Base-by-base conservation (phyloP, 2,888 invertebrate genomes). In the Isoperla grammatica region DNA sequence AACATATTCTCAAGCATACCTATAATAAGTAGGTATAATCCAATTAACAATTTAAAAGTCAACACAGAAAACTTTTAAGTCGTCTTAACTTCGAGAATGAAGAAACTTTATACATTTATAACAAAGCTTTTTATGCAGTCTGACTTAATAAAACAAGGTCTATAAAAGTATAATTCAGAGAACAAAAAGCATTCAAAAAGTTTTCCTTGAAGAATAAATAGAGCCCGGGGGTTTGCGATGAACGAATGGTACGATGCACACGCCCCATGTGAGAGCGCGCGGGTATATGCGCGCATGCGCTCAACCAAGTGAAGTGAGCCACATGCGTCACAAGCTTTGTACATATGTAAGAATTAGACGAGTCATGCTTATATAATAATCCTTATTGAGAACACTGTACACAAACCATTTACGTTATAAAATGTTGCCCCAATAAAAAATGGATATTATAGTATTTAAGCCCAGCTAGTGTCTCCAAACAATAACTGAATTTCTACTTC, bases 71-170 rank as follows among this genome's bases (percentile, higher is more conserved):
- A 59, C 23, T 23, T 59, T 59, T 17, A 54, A 59, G 59, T 42
- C 45, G 54, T 53, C 54, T 54, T 40, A 57, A 57, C 56, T 60
- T 60, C 29, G 22, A 37, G 53, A 35, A 53, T 23, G 53, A 53
- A 56, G 23, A 61, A 61, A 61, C 61, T 61, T 61, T 49, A 48
- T 49, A 59, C 59, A 61, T 61, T 59, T 61, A 61, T 59, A 61
- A 61, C 56, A 56, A 50, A 43, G 50, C 58, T 57, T 61, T 61
- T 49, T 29, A 29, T 29, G 56, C 40, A 48, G 56, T 55, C 40
- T 12, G 37, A 59, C 55, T 55, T 60, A 40, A 39, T 35, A 40
- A 56, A 56, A 56, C 55, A 48, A 29, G 29, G 29, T 29, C 29
- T 29, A 29, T 29, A 29, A 29, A 29, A 29, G 19, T n/a, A 20